Base-by-base conservation (phyloP, 2,797 vertebrate species). In the Carduelis carduelis region DNA sequence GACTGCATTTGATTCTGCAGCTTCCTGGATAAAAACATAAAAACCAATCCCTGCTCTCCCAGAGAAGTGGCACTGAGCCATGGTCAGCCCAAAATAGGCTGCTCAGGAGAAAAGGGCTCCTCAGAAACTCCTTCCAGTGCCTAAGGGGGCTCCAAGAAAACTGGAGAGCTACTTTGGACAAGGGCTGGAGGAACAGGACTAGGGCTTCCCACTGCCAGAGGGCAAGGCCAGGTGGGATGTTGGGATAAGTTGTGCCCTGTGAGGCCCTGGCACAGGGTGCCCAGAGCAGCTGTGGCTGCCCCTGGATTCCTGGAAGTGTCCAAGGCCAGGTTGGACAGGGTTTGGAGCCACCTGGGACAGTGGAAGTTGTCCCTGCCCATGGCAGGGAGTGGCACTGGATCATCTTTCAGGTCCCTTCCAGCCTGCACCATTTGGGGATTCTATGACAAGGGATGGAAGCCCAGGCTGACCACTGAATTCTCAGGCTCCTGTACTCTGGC, bases 301-400 rank as follows among this genome's bases (percentile, higher is more conserved):
- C 34, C 61, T 78, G 75, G 49, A 66, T 53, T 46, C 39, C 34
- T 81, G 56, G 30, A 0, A 34, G 30, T 47, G 41, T 0, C 39
- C 72, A 34, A 24, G 47, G 47, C 39, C 47, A 30, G 39, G 39
- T 0, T 34, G 47, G 53, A 23, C 0, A 0, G n/a, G 22, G 37
- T 6, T 44, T 37, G 44, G 69, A 26, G 26, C 12, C 9, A 0
- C 26, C 26, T 66, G 34, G 30, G 11, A 7, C 0, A 4, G 30
- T 53, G 34, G 32, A 0, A 68, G 15, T 4, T 53, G 26, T 74
- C 60, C 46, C 53, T 52, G 46, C 6, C 19, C 39, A 3, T 32
- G 57, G 21, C 6, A 28, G 35, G 7, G 14, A 5, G 39, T 50
- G 35, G 52, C 0, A 35, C 11, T 68, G 77, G 47, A 4, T 53